Base-by-base conservation (phyloP, 2,113 vertebrate genomes). In the Sphaerodactylus townsendi region DNA sequence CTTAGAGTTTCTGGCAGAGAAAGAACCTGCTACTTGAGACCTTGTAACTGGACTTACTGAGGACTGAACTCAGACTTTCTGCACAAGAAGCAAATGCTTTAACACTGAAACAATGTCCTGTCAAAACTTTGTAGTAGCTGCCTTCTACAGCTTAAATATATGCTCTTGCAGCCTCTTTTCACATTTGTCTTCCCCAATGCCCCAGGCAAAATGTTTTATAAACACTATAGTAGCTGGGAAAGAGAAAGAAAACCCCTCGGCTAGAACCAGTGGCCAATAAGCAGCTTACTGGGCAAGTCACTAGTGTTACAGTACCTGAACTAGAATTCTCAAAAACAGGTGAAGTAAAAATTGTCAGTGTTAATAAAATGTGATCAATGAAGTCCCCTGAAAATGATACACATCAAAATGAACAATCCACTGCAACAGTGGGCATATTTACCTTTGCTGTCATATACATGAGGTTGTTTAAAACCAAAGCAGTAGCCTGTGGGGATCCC, bases 401-500 rank as follows among this genome's bases (percentile, higher is more conserved):
- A 50, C 11, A 2, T 25, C 73, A 77, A 86, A 82, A 9, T 39
- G 9, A 86, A 39, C 10, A 89, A 69, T 50, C 11, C 9, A 70
- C 10, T 37, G 3, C 13, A 68, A 0, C 1, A 9, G 69, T 23
- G 71, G 50, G 28, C 15, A 30, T 30, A 66, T 1, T 64, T 95
- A 99, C 99, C 98, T 99, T 99, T 30, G 99, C 98, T 2, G 99
- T 99, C 97, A 99, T 99, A 91, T 99, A 99, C 98, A 99, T 98
- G 66, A 99, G 97, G 87, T 99, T 99, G 95, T 99, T 99, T 85
- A 99, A 95, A 94, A 99, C 98, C 98, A 99, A 98, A 68, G 98
- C 96, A 33, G 98, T 99, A 79, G 98, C 99, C 65, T 98, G 98
- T 1, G 98, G 98, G 3, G 99, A 99, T 4, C 98, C 99, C 99